A percentile compares a stretch with the other conserved stretches of the same genome.
Conservation (phyloP, 2,113 vertebrate species). For the Trinectes maculatus region DNA sequence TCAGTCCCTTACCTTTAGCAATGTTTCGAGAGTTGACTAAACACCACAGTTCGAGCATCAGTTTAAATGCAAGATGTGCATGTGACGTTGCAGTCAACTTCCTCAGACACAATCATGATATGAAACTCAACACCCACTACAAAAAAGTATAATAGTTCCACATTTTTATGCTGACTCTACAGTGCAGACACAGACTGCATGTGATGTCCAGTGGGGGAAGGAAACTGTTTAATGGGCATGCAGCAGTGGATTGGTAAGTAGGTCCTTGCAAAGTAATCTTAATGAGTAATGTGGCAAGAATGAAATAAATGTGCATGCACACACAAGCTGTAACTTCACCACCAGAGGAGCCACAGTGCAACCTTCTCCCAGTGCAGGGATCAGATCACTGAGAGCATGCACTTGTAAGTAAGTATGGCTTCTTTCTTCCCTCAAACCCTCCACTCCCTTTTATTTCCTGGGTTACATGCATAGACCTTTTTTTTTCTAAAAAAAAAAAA, state of each 20-base stretch:
- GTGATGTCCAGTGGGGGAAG: constrained; percentile 52
- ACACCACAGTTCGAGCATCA: background rate
- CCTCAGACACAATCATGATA: constrained; percentile 59
- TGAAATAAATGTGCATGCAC: background rate
- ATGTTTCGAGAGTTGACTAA: constrained; percentile 18
- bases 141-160: constrained; percentile 62
- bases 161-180: constrained; percentile 78
- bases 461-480: background rate
- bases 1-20: constrained; percentile 62
- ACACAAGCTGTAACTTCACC: constrained; percentile 21
- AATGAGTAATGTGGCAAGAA: background rate
- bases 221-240: constrained; percentile 9
- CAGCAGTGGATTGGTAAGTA: background rate
- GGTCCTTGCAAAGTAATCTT: background rate
- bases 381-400: constrained; percentile 33
- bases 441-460: background rate
- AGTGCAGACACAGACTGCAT: constrained; percentile 57
- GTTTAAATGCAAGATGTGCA: constrained; percentile 50
- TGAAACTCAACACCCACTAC: constrained; percentile 57
- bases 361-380: constrained; percentile 10
- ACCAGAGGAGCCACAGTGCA: constrained; percentile 44
- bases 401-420: constrained; percentile 11
- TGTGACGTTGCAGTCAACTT: constrained; percentile 59
- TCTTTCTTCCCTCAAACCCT: background rate
- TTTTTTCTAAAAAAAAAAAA: constrained; percentile 3